phyloP scores from a whole-genome alignment of 2,113 vertebrate species.

The Plecotus auritus region DNA sequence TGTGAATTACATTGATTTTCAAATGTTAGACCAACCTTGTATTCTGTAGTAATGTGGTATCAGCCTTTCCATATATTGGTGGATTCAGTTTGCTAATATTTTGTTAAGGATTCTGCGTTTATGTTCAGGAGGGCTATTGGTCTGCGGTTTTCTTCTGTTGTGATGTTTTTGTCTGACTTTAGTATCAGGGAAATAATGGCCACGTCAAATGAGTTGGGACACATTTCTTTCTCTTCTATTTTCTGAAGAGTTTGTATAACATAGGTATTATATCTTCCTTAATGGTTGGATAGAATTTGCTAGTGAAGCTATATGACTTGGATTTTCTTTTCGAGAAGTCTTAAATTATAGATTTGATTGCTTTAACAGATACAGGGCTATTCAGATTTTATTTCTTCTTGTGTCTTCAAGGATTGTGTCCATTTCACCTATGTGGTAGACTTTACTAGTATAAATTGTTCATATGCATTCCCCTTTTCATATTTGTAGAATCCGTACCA shows the following conservation, averaged over 20 bases:
- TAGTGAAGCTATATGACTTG: background rate
- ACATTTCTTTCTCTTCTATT: background rate
- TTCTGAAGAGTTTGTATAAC: background rate
- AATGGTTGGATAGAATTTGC: background rate
- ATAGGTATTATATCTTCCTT: background rate
- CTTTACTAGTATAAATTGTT: background rate
- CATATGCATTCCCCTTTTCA: background rate
- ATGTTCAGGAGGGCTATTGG: background rate
- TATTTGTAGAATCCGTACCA: background rate
- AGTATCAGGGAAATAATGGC: background rate
- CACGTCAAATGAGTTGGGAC: background rate
- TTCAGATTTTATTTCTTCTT: constrained; percentile 23
- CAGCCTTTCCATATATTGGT: background rate
- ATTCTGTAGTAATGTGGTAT: background rate
- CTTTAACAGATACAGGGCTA: background rate
- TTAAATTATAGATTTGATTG: background rate
- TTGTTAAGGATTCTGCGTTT: background rate
- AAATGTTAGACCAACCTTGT: background rate
- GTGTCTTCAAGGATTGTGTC: background rate
- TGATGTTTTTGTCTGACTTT: background rate
- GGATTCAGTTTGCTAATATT: background rate
- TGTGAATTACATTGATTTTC: background rate
- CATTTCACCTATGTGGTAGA: background rate
- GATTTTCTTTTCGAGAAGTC: background rate
- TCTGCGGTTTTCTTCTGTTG: background rate